A percentile compares a stretch with the other conserved stretches of the same genome.
Conservation (phyloP, 1,140 invertebrate species). For the Epicauta chinensis region DNA sequence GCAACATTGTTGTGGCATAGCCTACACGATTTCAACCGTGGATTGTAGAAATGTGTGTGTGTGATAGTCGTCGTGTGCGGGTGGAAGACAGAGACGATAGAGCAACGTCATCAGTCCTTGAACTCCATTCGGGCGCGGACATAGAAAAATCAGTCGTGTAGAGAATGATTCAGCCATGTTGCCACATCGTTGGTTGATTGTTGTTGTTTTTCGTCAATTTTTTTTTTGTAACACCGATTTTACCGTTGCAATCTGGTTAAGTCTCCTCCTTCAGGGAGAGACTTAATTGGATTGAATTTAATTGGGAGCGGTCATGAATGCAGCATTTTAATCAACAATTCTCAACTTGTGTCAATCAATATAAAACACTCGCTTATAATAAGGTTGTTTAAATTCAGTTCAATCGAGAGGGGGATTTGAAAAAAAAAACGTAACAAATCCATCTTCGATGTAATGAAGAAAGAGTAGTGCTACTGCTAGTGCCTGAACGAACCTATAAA, state of each 20-base stretch:
- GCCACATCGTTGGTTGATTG: conserved; percentile 1
- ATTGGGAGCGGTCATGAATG: too few species aligned
- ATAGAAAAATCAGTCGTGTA: conserved; percentile 22
- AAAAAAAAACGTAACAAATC: conserved; percentile 11
- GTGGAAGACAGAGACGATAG: conserved; percentile 18
- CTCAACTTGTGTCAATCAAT: too few species aligned
- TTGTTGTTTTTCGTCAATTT: too few species aligned
- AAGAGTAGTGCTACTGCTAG: too few species aligned
- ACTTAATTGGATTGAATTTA: too few species aligned
- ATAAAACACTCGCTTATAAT: neutral
- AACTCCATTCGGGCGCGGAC: conserved; percentile 23
- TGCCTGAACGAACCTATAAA: conserved; percentile 10
- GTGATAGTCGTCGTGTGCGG: conserved; percentile 14
- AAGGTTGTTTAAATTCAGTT: conserved; percentile 11
- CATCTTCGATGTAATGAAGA: conserved; percentile 16
- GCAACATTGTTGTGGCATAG: neutral
- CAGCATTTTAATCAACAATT: too few species aligned
- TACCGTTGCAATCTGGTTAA: too few species aligned
- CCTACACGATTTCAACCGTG: conserved; percentile 6
- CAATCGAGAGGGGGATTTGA: neutral
- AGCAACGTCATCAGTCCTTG: conserved; percentile 22
- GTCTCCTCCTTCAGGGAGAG: too few species aligned
- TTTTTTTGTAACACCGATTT: too few species aligned
- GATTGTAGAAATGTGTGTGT: conserved; percentile 7
- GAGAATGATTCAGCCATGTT: conserved; percentile 10